phyloP scores from a whole-genome alignment of 2,113 vertebrate species.

The Ochotona princeps region DNA sequence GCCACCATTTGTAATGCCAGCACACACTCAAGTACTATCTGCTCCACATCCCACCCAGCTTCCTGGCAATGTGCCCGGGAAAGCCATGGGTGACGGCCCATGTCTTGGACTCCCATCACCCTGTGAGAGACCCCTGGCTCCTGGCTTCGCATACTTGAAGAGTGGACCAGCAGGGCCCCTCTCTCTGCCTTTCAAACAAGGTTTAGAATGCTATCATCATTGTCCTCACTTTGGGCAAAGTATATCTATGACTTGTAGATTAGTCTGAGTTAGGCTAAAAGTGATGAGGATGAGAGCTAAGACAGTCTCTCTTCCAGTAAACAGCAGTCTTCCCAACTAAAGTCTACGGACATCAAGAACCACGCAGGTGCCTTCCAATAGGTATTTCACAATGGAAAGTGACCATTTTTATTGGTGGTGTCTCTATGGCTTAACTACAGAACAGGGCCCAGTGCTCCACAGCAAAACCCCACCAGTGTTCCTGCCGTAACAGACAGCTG shows the following conservation, averaged over 20 bases:
- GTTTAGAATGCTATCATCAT: not conserved
- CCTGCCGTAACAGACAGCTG: not conserved
- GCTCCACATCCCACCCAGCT: no score
- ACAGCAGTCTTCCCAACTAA: slow-evolving; percentile 40
- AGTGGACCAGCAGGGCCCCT: no score
- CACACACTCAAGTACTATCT: no score
- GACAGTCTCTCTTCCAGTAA: slow-evolving; percentile 64
- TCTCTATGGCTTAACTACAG: slow-evolving; percentile 3
- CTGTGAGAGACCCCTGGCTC: no score
- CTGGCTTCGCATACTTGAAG: no score
- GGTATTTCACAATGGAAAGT: not conserved
- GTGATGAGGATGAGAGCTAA: not conserved
- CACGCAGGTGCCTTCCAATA: not conserved
- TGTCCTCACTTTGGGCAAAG: not conserved
- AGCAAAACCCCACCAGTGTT: not conserved
- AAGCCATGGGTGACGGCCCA: no score
- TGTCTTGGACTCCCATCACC: no score
- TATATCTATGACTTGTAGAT: not conserved
- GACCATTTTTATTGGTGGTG: not conserved
- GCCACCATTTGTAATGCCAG: no score
- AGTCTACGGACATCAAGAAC: not conserved
- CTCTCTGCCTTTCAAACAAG: no score
- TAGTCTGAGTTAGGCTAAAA: slow-evolving; percentile 45
- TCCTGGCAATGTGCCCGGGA: no score
- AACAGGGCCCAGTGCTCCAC: not conserved